Evolutionary conservation across 2,888 invertebrate genomes (phyloP), one percentile per base, ranked within the genome.

Genomic region (Cenopis cana): DNA sequence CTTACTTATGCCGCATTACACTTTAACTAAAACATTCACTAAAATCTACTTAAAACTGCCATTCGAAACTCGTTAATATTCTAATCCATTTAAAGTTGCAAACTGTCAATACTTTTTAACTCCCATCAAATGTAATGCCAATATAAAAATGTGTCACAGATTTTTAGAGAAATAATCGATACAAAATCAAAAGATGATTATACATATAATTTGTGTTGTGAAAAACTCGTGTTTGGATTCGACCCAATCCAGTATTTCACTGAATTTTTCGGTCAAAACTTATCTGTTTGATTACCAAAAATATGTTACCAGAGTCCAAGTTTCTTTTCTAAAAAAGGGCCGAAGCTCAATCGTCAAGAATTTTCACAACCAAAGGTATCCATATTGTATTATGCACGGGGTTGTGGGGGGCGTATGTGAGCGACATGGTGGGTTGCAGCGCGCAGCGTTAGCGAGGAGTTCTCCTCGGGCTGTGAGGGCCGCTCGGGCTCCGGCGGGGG

Each of bases 361-460:
- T 54, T 64, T 54, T 64, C 64, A 64, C 64, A 64, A 52, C 36
- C 9, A 20, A 6, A 38, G 41, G 56, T 69, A 69, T 69, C 69
- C 69, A 69, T 69, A 54, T 72, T 61, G 67, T 73, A 62, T 72
- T 64, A 52, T 60, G 68, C 73, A 52, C 38, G 64, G 81, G 79
- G 77, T 74, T 75, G 75, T 76, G 81, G 82, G 88, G 88, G 87
- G 82, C 82, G 86, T 86, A 85, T 85, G 86, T 89, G 89, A 90
- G 89, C 86, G 86, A 83, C 82, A 79, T 83, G 81, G 84, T 84
- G 90, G 90, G 86, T 90, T 93, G 79, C 95, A 98, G 98, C 98
- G 83, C 96, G 98, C 88, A 98, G 98, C 94, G 98, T 98, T 92
- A 98, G 98, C 85, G 99, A 99, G 94, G 99, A 99, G 93, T 98